A percentile compares a stretch with the other conserved stretches of the same genome.
Conservation (phyloP, 2,113 vertebrate genomes). For the Gallinago undulata region DNA sequence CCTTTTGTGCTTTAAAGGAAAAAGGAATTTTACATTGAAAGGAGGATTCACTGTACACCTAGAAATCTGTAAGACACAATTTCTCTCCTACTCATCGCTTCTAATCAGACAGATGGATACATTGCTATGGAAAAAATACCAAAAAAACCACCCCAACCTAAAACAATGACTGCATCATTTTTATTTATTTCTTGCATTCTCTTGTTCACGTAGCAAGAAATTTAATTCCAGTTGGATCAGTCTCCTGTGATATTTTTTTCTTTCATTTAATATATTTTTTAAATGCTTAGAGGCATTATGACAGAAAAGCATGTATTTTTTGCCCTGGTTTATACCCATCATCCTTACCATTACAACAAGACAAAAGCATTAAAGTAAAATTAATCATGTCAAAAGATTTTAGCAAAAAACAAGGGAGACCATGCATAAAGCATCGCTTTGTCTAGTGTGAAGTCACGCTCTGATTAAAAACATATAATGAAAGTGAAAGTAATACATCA, state of each 20-base stretch:
- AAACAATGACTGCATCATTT: conserved; percentile 74
- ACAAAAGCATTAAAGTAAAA: conserved; percentile 94
- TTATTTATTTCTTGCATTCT: conserved; percentile 75
- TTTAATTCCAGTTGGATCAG: conserved; percentile 78
- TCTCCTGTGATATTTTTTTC: conserved; percentile 76
- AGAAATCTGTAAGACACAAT: conserved; percentile 46
- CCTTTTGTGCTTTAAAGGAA: background rate
- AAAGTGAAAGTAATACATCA: conserved; percentile 99
- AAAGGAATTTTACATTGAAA: conserved; percentile 24
- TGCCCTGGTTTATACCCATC: conserved; percentile 79
- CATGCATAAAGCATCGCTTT: conserved; percentile 92
- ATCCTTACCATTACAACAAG: conserved; percentile 84
- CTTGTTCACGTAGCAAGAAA: conserved; percentile 79
- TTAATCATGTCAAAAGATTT: conserved; percentile 95
- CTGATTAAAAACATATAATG: conserved; percentile 99
- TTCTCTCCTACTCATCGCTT: conserved; percentile 59
- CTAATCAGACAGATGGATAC: conserved; percentile 75
- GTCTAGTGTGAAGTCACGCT: conserved; percentile 97
- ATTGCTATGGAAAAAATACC: conserved; percentile 57
- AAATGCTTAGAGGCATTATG: conserved; percentile 78
- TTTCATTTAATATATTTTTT: conserved; percentile 77
- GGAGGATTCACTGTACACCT: background rate
- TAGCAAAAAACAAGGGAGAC: conserved; percentile 92
- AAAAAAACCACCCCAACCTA: conserved; percentile 42
- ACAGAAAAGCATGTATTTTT: conserved; percentile 78